Evolutionary conservation across 1,140 invertebrate genomes (phyloP), one percentile per base, ranked within the genome.

Genomic region (Drosophila tsacasi): DNA sequence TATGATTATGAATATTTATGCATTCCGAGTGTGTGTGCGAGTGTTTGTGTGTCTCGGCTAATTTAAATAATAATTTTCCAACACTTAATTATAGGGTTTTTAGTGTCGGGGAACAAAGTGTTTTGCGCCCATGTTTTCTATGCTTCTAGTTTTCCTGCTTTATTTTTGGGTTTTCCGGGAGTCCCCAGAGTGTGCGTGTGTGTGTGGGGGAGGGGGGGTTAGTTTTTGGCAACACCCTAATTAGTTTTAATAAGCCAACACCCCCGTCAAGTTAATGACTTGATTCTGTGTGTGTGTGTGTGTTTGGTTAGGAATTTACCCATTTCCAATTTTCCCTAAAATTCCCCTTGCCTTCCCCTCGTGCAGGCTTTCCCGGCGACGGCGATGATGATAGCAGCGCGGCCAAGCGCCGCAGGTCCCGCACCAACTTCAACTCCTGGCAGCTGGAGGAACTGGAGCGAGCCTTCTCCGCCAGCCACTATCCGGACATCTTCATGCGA

Each of bases 361-460:
- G 10, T 35, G n/a, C 62, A 93, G 92, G 92, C 4, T 93, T 93
- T 79, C 84, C 91, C 25, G 92, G 91, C 23, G 92, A 93, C 49
- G 92, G 92, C n/a, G 92, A 93, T 60, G 92, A 93, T 27, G 92
- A 93, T 50, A 93, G 91, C 78, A 93, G 83, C 61, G 91, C 92
- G 46, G 92, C 92, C 2, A 97, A 97, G 92, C 94, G 98, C 58
- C 94, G 98, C 63, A 95, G 99, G 71, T 99, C 98, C 46, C 94
- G 99, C 80, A 99, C 99, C 44, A 99, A 99, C 94, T 99, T 99
- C 94, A 99, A 98, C 94, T 98, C 97, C 71, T 99, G 98, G 98
- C 99, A 99, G 94, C 94, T 99, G 92, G 98, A 99, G 91, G 98
- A 99, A 94, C 94, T 99, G 92, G 99, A 99, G 93, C 94, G 98